These are phyloP conservation scores for Drosophila grimshawi DNA, from an alignment of 1,140 invertebrate species.

Conservation along the genomic window DNA sequence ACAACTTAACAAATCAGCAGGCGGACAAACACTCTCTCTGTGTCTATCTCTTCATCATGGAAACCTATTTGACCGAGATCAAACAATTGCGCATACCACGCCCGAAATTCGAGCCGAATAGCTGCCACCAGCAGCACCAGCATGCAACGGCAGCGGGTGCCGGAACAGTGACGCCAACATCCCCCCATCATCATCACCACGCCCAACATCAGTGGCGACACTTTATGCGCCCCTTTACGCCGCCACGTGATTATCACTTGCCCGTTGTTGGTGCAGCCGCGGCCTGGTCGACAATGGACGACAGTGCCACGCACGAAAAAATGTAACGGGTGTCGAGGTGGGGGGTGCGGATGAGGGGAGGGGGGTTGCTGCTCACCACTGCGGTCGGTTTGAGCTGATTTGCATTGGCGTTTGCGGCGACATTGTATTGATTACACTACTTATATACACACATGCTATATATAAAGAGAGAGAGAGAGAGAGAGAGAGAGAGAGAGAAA, in stretches of 20 bases:
- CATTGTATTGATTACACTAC: conserved; percentile 48
- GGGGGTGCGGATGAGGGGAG: neutral
- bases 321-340: conserved; percentile 27
- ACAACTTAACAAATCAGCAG: conserved; percentile 69
- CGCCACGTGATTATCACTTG: conserved; percentile 81
- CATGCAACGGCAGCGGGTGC: conserved; percentile 87
- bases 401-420: conserved; percentile 34
- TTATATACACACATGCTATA: conserved; percentile 8
- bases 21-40: conserved; percentile 21
- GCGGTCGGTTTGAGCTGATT: conserved; percentile 53
- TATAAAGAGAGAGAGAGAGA: neutral
- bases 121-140: conserved; percentile 87
- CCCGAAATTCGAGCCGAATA: conserved; percentile 91
- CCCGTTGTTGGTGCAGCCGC: conserved; percentile 54
- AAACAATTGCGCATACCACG: conserved; percentile 92
- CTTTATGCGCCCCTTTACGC: conserved; percentile 80
- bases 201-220: conserved; percentile 77
- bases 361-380: conserved; percentile 6
- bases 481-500: neutral
- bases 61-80: conserved; percentile 92
- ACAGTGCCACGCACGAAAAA: conserved; percentile 65
- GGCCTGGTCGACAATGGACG: conserved; percentile 46
- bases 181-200: conserved; percentile 52
- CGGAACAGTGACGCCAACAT: conserved; percentile 38
- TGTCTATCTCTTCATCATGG: conserved; percentile 86